Percentiles rank a stretch among this genome's conserved stretches.
Evolutionary conservation across 2,113 vertebrate species (phyloP).

Genomic region (Emydura subglobosa): DNA sequence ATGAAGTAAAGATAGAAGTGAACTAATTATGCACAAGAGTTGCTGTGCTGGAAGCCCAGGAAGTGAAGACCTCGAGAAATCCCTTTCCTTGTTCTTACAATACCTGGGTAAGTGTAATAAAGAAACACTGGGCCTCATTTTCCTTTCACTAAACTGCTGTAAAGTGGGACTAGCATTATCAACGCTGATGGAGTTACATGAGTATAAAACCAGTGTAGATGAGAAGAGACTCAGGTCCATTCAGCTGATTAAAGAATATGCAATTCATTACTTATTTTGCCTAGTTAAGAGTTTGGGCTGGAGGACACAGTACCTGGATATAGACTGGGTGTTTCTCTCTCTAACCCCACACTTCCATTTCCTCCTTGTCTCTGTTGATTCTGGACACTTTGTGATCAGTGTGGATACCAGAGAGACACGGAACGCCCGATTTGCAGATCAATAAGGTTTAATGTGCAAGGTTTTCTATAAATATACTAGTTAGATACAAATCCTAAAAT

Average conservation of each 20-base stretch:
- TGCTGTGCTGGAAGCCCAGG: background rate
- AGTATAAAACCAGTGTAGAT: background rate
- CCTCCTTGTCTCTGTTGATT: background rate
- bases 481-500: too few relatives aligned
- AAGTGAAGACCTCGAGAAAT: background rate
- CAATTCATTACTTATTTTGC: background rate
- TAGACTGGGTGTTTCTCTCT: background rate
- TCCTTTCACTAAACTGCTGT: background rate
- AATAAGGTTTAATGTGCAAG: too few relatives aligned
- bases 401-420: too few relatives aligned
- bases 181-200: background rate
- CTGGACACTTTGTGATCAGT: too few relatives aligned
- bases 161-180: background rate
- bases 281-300: background rate
- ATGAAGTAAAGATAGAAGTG: background rate
- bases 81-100: background rate
- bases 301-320: background rate
- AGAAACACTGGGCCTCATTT: background rate
- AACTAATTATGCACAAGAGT: background rate
- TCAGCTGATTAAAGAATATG: background rate
- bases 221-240: background rate
- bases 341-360: background rate
- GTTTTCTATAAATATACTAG: too few relatives aligned
- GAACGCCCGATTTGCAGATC: too few relatives aligned
- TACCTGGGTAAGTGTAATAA: background rate